phyloP scores from a whole-genome alignment of 2,113 vertebrate genomes.

The Tachysurus vachellii region DNA sequence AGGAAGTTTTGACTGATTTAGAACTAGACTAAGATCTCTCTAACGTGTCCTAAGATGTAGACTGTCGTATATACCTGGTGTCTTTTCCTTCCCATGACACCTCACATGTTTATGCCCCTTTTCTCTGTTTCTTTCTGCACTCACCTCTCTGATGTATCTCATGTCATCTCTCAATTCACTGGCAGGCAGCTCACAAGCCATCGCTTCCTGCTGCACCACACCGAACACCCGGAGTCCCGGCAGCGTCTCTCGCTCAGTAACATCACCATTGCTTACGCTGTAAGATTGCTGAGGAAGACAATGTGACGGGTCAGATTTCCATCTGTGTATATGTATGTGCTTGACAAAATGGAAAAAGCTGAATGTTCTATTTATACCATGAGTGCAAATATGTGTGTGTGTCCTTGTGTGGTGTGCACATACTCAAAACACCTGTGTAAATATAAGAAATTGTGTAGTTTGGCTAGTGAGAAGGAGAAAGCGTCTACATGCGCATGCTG shows the following conservation, averaged over 20 bases:
- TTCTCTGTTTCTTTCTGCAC: constrained; percentile 59
- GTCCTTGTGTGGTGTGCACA: constrained; percentile 26
- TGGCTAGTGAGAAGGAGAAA: not conserved
- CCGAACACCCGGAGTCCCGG: constrained; percentile 84
- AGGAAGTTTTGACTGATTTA: not conserved
- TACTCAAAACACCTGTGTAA: constrained; percentile 21
- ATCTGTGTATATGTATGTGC: constrained; percentile 13
- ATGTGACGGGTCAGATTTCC: constrained; percentile 69
- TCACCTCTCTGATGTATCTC: constrained; percentile 95
- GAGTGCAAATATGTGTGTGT: not conserved
- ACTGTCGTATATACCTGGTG: not conserved
- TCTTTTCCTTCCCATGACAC: not conserved
- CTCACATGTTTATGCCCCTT: not conserved
- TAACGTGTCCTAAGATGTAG: not conserved
- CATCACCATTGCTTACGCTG: constrained; percentile 77
- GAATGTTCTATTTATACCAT: not conserved
- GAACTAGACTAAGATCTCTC: not conserved
- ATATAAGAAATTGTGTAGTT: constrained; percentile 22
- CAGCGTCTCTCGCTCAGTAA: constrained; percentile 69
- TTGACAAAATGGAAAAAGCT: not conserved
- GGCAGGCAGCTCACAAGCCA: constrained; percentile 90
- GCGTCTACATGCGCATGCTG: not conserved
- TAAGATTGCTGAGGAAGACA: constrained; percentile 77
- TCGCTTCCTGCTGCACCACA: constrained; percentile 88
- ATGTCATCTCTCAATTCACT: constrained; percentile 92